Conservation (phyloP, 2,113 vertebrate genomes). For the Vicugna pacos region DNA sequence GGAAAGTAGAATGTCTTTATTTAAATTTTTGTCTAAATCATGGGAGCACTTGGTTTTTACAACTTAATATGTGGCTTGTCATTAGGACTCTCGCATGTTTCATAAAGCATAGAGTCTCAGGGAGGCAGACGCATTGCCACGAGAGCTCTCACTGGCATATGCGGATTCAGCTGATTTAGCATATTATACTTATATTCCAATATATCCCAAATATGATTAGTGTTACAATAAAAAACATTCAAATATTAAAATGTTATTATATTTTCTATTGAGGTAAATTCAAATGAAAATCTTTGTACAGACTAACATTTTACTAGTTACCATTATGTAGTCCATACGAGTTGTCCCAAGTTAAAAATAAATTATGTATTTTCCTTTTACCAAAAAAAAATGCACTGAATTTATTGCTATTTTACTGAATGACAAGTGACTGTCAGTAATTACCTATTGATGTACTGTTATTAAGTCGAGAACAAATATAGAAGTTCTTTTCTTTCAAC, state of each 20-base stretch:
- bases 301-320: not conserved
- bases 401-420: constrained; percentile 35
- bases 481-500: not conserved
- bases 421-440: constrained; percentile 8
- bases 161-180: not conserved
- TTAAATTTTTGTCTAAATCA: not conserved
- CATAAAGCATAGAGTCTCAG: not conserved
- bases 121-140: not conserved
- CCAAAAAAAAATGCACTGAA: not conserved
- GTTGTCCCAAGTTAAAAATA: not conserved
- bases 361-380: not conserved
- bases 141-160: not conserved
- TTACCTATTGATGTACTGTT: not conserved
- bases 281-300: not conserved
- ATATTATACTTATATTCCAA: not conserved
- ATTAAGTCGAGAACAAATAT: constrained; percentile 5
- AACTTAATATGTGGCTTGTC: not conserved
- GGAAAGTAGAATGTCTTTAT: not conserved
- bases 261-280: not conserved
- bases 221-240: not conserved
- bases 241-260: not conserved
- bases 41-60: not conserved
- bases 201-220: not conserved
- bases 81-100: not conserved
- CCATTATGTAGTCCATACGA: not conserved